Conservation (phyloP, 53 echinoderm and acorn worm genomes). For the Antedon mediterranea region DNA sequence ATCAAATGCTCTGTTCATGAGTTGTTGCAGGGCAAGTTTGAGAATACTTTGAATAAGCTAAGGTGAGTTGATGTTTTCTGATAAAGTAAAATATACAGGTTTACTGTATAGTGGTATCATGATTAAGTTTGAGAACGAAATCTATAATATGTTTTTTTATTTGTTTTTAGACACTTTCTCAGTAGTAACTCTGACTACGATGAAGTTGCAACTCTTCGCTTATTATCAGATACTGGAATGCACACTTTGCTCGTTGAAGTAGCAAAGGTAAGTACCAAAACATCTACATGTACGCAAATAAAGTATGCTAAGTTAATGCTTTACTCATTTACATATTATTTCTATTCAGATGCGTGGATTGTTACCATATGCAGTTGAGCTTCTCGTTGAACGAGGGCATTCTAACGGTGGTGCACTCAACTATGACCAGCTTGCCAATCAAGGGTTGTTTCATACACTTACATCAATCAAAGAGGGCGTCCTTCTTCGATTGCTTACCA, state of each 20-base stretch:
- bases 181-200: conserved; percentile 89
- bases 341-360: conserved; percentile 40
- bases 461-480: conserved; percentile 7
- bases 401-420: neutral
- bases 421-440: conserved; percentile 18
- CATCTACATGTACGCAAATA: too few species aligned
- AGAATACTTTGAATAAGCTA: conserved; percentile 37
- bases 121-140: neutral
- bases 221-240: conserved; percentile 54
- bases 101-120: too few species aligned
- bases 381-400: conserved; percentile 25
- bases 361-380: conserved; percentile 35
- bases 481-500: conserved; percentile 50
- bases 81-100: too few species aligned
- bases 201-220: conserved; percentile 42
- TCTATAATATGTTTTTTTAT: too few species aligned
- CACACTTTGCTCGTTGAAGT: conserved; percentile 61
- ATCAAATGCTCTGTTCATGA: conserved; percentile 66
- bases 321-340: neutral
- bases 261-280: conserved; percentile 35
- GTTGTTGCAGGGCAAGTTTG: conserved; percentile 39
- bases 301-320: too few species aligned
- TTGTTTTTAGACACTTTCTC: conserved; percentile 37
- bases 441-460: conserved; percentile 51
- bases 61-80: too few species aligned